Evolutionary conservation across 2,797 vertebrate genomes (phyloP).

Genomic region (Rachycentron canadum): DNA sequence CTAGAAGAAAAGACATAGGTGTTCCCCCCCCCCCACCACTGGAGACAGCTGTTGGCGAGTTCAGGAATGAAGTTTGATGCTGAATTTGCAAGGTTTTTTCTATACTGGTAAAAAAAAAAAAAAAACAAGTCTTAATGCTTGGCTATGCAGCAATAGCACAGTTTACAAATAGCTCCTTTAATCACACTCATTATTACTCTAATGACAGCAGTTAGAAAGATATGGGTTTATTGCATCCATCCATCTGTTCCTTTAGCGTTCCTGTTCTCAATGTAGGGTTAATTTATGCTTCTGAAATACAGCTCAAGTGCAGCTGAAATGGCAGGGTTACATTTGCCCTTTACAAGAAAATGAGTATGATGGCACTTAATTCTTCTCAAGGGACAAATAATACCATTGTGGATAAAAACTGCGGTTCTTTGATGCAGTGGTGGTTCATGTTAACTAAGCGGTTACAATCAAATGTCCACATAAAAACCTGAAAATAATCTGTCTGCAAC

Average conservation of each 20-base stretch:
- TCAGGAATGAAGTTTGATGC: no score
- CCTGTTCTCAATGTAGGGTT: neutral
- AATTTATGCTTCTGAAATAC: constrained; percentile 4
- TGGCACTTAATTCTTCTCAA: constrained; percentile 7
- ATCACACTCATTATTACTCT: no score
- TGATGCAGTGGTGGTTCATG: constrained; percentile 6
- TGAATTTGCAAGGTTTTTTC: no score
- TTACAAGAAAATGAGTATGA: neutral
- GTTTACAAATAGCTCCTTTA: no score
- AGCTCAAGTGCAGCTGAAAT: neutral
- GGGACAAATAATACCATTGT: neutral
- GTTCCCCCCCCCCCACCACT: no score
- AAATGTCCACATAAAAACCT: neutral
- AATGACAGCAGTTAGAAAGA: neutral
- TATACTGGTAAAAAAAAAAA: no score
- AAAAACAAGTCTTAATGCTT: no score
- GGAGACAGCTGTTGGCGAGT: no score
- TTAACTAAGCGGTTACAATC: constrained; percentile 2
- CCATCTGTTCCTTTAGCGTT: neutral
- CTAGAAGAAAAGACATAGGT: no score
- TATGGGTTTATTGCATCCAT: neutral
- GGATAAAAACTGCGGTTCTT: neutral
- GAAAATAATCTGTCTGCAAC: constrained; percentile 3
- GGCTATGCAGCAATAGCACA: no score
- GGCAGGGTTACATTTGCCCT: neutral